phyloP scores from a whole-genome alignment of 1,140 invertebrate genomes.

The Argopecten irradians region DNA sequence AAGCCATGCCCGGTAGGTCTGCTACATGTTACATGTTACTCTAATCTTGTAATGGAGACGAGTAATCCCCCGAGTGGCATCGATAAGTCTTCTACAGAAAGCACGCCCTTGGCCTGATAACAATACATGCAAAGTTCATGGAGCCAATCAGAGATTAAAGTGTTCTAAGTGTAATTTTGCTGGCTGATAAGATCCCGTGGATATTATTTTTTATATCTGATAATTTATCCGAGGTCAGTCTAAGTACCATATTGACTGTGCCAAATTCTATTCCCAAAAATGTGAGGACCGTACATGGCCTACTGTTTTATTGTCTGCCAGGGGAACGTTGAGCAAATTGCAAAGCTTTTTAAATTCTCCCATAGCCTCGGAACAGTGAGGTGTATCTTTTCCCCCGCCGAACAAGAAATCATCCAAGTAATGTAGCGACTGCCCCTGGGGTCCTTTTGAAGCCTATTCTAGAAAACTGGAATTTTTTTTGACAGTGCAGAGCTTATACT shows the following conservation, averaged over 20 bases:
- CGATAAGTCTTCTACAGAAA: constrained; percentile 42
- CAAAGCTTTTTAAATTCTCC: background rate
- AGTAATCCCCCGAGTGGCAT: constrained; percentile 33
- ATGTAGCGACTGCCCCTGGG: background rate
- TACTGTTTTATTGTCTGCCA: constrained; percentile 30
- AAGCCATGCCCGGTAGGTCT: constrained; percentile 35
- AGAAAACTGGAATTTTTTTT: background rate
- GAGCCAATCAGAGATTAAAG: constrained; percentile 50
- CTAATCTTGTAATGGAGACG: constrained; percentile 42
- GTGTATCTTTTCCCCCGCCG: background rate
- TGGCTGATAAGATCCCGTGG: background rate
- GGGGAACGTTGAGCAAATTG: background rate
- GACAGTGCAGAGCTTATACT: background rate
- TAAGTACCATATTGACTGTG: constrained; percentile 4
- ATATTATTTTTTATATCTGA: background rate
- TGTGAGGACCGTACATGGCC: background rate
- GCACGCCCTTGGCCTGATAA: constrained; percentile 33
- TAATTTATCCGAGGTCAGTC: background rate
- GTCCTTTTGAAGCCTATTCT: too few relatives aligned
- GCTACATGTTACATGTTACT: constrained; percentile 7
- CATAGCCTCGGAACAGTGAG: background rate
- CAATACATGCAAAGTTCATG: constrained; percentile 50
- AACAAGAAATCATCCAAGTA: background rate
- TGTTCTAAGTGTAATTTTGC: background rate
- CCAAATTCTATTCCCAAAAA: constrained; percentile 33